Percentiles rank a stretch among this genome's conserved stretches.
Conservation (phyloP, 2,888 invertebrate genomes). For the Hylaea fasciaria region DNA sequence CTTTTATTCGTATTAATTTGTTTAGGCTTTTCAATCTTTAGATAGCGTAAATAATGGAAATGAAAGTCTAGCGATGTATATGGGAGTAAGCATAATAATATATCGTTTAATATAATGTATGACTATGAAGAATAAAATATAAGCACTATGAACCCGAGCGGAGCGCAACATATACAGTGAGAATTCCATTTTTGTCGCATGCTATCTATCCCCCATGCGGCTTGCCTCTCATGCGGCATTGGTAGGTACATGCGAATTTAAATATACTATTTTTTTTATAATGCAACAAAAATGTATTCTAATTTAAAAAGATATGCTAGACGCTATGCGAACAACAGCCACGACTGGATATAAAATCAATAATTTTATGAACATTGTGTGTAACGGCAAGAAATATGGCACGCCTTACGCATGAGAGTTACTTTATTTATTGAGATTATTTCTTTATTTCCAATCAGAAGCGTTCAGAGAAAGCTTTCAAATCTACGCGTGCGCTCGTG, state of each 20-base stretch:
- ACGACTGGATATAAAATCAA: constrained; percentile 36
- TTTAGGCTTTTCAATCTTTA: constrained; percentile 28
- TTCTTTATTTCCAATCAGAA: constrained; percentile 31
- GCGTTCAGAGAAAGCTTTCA: constrained; percentile 38
- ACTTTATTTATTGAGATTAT: too few relatives aligned
- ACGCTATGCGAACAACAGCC: constrained; percentile 42
- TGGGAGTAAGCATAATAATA: constrained; percentile 53
- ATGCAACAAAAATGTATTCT: constrained; percentile 48
- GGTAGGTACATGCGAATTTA: constrained; percentile 39
- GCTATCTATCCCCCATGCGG: constrained; percentile 8
- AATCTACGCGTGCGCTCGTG: constrained; percentile 54
- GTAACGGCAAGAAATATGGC: not conserved
- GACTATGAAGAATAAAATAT: constrained; percentile 48
- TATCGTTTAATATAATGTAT: constrained; percentile 43
- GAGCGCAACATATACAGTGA: constrained; percentile 47
- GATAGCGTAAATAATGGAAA: constrained; percentile 34
- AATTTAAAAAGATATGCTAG: constrained; percentile 36
- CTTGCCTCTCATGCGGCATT: constrained; percentile 14
- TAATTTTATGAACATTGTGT: not conserved
- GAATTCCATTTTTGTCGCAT: constrained; percentile 49
- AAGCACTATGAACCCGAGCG: constrained; percentile 48
- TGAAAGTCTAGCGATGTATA: constrained; percentile 53
- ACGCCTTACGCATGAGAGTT: not conserved
- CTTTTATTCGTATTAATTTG: constrained; percentile 9
- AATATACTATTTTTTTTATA: constrained; percentile 35